Evolutionary conservation across 2,797 vertebrate genomes (phyloP), one percentile per base, ranked within the genome.

Genomic region (Acridotheres tristis): DNA sequence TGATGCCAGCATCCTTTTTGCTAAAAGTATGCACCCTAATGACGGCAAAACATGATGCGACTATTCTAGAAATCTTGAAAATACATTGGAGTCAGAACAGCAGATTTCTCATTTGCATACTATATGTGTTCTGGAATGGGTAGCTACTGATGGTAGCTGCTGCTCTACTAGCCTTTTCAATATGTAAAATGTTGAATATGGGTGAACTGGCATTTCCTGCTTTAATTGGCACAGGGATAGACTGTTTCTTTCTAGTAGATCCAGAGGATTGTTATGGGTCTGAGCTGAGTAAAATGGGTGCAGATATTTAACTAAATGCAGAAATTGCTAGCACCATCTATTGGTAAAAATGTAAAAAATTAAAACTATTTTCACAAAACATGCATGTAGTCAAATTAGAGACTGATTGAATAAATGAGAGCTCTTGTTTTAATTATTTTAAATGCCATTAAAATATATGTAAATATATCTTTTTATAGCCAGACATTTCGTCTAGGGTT

Each of bases 261-360:
- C 71, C 34, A 76, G 42, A 66, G 69, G 47, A 76, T 40, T 85
- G 66, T 63, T 74, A 54, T 53, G 54, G 86, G 40, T 21, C 69
- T 86, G 30, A 84, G 21, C 26, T 61, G 68, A 90, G 47, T 71
- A 74, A 96, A 97, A 84, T 53, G 55, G 88, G 69, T 76, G 59
- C 26, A 95, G 75, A 65, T 90, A 76, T 69, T 89, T 62, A 50
- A 90, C 55, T 32, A 88, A 88, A 93, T 93, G 77, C 27, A 88
- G 89, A 73, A 95, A 91, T 89, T 97, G 25, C 87, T 97, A 96
- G 96, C 94, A 96, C 96, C 96, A 97, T 96, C 96, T 97, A 95
- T 97, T 96, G 96, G 96, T 82, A 58, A 94, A 94, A 92, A 78
- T n/a, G 51, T 62, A 53, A 77, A 90, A 81, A 94, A 57, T 5